Evolutionary conservation across 2,797 vertebrate genomes (phyloP), one percentile per base, ranked within the genome.

Genomic region (Australoheros facetus): DNA sequence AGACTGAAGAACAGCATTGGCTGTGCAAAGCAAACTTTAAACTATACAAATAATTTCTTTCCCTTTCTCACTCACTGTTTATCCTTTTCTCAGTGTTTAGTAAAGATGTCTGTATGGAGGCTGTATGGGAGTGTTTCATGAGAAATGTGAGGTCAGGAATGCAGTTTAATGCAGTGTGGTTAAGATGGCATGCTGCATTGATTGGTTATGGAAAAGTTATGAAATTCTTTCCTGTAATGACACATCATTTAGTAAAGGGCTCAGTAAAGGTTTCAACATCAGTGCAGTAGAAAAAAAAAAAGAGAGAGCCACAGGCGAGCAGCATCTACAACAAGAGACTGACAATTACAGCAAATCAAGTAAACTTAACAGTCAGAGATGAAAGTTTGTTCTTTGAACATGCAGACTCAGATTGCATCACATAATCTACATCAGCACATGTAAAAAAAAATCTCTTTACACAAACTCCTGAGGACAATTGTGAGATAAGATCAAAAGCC

Each of bases 101-200:
- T 73, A 16, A 55, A 76, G 42, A 78, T 2, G 13, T 19, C 42
- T 75, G 8, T 45, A 45, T 45, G 21, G 54, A 55, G 60, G 73
- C 39, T 77, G 23, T 56, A 26, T 23, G 17, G 34, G 45, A 71
- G 26, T 76, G 64, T 82, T 76, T 76, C 8, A 45, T 81, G 39
- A 71, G 39, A 79, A 72, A n/a, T 11, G 2, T 17, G 8, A 39
- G 23, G 39, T 23, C 26, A 77, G 71, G 60, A 66, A 83, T 73
- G 53, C 7, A 73, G 59, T 26, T 59, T 48, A 48, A 62, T 75
- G 81, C 32, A n/a, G 12, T 21, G 37, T 34, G 39, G 21, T 70
- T 32, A 73, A 59, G 32, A 58, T 1, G 10, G 7, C 17, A 1
- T 21, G 5, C 14, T 78, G 23, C n/a, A 62, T 58, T 82, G 60